phyloP scores from a whole-genome alignment of 2,888 invertebrate species.

The Tipula unca region DNA sequence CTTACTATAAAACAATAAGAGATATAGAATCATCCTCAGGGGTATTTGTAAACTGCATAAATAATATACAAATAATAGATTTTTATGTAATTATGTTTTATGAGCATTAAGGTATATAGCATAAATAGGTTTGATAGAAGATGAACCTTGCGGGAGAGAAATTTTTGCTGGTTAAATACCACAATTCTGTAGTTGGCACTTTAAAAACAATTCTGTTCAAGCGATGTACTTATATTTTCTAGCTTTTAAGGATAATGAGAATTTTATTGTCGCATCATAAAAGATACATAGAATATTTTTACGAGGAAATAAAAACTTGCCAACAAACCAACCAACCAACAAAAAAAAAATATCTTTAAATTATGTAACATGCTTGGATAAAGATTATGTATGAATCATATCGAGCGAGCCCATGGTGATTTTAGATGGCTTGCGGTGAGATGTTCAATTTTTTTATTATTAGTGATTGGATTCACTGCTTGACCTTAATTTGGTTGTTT shows the following conservation, averaged over 20 bases:
- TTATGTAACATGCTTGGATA: not conserved
- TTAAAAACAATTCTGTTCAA: too few species aligned
- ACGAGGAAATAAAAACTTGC: not conserved
- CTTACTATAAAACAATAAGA: not conserved
- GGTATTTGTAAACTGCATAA: not conserved
- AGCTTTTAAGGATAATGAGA: not conserved
- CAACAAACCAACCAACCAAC: not conserved
- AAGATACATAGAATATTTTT: not conserved
- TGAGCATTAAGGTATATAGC: not conserved
- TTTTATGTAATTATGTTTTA: not conserved
- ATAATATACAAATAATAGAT: not conserved
- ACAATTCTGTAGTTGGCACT: too few species aligned
- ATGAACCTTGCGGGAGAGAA: too few species aligned
- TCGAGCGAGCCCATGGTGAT: not conserved
- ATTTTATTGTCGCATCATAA: constrained; percentile 8
- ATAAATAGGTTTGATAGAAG: too few species aligned
- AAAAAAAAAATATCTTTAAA: not conserved
- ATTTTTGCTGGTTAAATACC: too few species aligned
- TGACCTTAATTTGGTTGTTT: not conserved
- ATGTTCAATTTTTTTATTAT: not conserved
- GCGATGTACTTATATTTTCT: not conserved
- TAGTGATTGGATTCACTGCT: not conserved
- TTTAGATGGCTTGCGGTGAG: not conserved
- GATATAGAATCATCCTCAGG: not conserved
- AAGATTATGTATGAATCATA: not conserved